Evolutionary conservation across 2,888 invertebrate genomes (phyloP).

Genomic region (Hesperia comma): DNA sequence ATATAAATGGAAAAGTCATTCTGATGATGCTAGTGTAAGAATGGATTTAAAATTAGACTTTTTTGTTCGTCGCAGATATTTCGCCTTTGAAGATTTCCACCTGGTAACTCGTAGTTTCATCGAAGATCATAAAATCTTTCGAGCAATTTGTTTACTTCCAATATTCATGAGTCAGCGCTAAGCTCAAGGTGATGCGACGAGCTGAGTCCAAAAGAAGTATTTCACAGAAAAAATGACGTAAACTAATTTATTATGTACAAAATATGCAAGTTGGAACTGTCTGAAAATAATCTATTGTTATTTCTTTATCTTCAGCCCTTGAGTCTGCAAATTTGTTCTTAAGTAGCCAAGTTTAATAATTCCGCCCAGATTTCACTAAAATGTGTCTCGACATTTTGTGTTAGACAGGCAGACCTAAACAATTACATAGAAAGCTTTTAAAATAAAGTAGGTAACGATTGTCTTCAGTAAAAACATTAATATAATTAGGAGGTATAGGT

Average conservation of each 20-base stretch:
- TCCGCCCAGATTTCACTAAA: not conserved
- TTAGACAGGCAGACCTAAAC: not conserved
- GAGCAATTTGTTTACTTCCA: constrained; percentile 55
- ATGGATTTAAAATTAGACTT: constrained; percentile 18
- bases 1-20: too few relatives aligned
- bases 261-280: constrained; percentile 14
- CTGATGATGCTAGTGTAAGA: not conserved
- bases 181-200: constrained; percentile 29
- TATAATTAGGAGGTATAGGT: too few relatives aligned
- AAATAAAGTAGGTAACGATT: not conserved
- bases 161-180: constrained; percentile 48
- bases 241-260: constrained; percentile 20
- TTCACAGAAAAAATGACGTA: constrained; percentile 9
- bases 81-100: constrained; percentile 41
- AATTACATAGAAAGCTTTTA: not conserved
- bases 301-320: constrained; percentile 1
- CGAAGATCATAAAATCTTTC: constrained; percentile 49
- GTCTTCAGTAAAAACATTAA: not conserved
- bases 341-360: not conserved
- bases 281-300: constrained; percentile 13
- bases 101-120: constrained; percentile 40
- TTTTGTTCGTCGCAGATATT: constrained; percentile 7
- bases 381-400: too few relatives aligned
- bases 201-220: constrained; percentile 13
- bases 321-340: constrained; percentile 5